These are phyloP conservation scores for Hypsopygia costalis DNA, from an alignment of 2,888 invertebrate genomes.

Conservation along the genomic window DNA sequence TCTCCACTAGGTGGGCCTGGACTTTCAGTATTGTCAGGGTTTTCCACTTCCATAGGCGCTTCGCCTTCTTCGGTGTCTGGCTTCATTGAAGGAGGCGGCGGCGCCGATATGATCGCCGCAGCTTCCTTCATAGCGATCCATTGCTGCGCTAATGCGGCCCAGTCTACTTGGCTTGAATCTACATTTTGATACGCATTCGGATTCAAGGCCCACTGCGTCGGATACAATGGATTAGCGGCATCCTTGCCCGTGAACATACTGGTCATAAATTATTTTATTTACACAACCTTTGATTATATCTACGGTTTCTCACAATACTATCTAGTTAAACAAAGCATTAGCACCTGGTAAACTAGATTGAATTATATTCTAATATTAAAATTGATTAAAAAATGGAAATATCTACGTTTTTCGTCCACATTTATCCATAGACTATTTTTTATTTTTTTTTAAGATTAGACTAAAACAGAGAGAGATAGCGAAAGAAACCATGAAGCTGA, in stretches of 20 bases:
- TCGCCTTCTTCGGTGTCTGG: constrained; percentile 86
- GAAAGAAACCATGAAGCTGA: too few relatives aligned
- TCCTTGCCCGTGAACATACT: constrained; percentile 81
- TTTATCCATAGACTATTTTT: constrained; percentile 3
- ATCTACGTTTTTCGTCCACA: background rate
- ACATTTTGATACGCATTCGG: constrained; percentile 91
- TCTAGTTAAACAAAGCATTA: constrained; percentile 15
- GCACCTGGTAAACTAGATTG: constrained; percentile 17
- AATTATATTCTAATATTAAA: constrained; percentile 8
- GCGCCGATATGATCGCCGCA: constrained; percentile 77
- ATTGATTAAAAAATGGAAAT: constrained; percentile 1
- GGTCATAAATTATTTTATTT: constrained; percentile 22
- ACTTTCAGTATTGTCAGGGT: constrained; percentile 79
- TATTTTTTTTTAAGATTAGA: too few relatives aligned
- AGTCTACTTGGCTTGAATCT: constrained; percentile 93
- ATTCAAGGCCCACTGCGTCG: constrained; percentile 90
- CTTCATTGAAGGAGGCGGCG: constrained; percentile 79
- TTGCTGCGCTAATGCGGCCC: constrained; percentile 98
- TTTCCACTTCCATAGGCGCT: constrained; percentile 93
- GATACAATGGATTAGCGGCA: constrained; percentile 83
- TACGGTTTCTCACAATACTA: constrained; percentile 14
- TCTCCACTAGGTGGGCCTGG: constrained; percentile 44
- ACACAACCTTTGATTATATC: constrained; percentile 7
- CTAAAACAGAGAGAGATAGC: too few relatives aligned
- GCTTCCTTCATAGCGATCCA: constrained; percentile 98